Conservation (phyloP, 2,888 invertebrate genomes). For the Pachliopta kotzebuea region DNA sequence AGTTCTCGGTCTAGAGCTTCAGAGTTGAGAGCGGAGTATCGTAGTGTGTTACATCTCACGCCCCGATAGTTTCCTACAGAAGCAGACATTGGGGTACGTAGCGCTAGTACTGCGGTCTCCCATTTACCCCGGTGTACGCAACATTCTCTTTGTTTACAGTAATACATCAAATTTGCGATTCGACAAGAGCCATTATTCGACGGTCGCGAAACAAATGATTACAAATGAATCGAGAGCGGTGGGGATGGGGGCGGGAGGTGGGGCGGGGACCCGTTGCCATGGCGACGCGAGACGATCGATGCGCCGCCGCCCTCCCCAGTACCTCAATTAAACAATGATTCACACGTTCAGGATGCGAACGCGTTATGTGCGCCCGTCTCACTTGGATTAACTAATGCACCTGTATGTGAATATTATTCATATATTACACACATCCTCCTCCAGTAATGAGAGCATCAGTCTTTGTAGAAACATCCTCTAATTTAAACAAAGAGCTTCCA, state of each 20-base stretch:
- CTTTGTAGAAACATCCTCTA: background rate
- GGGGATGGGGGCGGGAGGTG: constrained; percentile 42
- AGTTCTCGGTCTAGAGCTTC: constrained; percentile 30
- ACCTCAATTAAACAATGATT: constrained; percentile 74
- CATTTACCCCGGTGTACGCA: constrained; percentile 26
- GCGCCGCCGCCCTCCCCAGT: constrained; percentile 45
- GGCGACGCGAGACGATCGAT: constrained; percentile 76
- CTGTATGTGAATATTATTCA: constrained; percentile 24
- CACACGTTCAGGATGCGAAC: constrained; percentile 65
- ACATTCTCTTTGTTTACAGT: constrained; percentile 32
- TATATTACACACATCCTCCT: constrained; percentile 9
- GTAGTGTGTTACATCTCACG: constrained; percentile 32
- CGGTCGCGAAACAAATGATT: constrained; percentile 78
- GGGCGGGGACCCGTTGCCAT: constrained; percentile 55
- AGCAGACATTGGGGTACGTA: background rate
- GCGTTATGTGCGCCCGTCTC: constrained; percentile 43
- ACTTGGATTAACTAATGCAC: constrained; percentile 36
- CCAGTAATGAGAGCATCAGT: constrained; percentile 17
- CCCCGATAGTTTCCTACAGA: background rate
- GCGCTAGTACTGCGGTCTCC: background rate
- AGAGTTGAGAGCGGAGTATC: constrained; percentile 30
- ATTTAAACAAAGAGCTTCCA: constrained; percentile 15
- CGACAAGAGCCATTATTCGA: constrained; percentile 71
- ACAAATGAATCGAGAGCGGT: constrained; percentile 70
- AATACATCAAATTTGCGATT: constrained; percentile 72